Percentiles rank a stretch among this genome's conserved stretches.
These are phyloP conservation scores for Athripsodes cinereus DNA, from an alignment of 2,888 invertebrate genomes.

Conservation along the genomic window DNA sequence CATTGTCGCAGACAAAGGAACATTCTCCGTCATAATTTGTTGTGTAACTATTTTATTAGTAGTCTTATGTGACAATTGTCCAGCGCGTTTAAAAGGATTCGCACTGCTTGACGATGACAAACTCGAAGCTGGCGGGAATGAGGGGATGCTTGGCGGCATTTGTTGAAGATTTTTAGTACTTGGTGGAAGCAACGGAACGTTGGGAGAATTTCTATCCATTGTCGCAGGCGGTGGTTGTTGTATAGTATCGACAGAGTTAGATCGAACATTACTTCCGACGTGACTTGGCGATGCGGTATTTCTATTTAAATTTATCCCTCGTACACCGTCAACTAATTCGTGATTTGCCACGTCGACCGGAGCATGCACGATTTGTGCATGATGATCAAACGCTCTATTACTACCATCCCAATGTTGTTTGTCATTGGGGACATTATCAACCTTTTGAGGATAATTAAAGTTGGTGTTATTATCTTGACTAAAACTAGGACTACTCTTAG, in stretches of 20 bases:
- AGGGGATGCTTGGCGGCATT: slow-evolving; percentile 29
- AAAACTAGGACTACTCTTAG: slow-evolving; percentile 45
- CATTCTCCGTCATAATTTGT: slow-evolving; percentile 25
- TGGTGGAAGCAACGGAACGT: slow-evolving; percentile 11
- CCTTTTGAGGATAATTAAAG: slow-evolving; percentile 37
- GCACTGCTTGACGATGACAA: slow-evolving; percentile 32
- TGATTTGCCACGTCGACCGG: slow-evolving; percentile 29
- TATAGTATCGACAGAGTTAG: neutral
- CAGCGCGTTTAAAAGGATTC: slow-evolving; percentile 46
- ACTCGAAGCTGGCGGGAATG: slow-evolving; percentile 24
- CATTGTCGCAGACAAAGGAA: slow-evolving; percentile 17
- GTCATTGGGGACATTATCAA: slow-evolving; percentile 4
- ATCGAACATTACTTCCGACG: neutral
- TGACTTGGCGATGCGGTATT: slow-evolving; percentile 28
- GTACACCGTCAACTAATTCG: slow-evolving; percentile 38
- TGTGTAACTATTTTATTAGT: slow-evolving; percentile 32
- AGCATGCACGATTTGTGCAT: neutral
- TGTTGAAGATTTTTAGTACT: slow-evolving; percentile 30
- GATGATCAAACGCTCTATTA: slow-evolving; percentile 32
- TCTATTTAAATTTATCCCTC: slow-evolving; percentile 38
- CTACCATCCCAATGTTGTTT: slow-evolving; percentile 29
- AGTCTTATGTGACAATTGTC: slow-evolving; percentile 45
- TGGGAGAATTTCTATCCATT: neutral
- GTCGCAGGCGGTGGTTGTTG: slow-evolving; percentile 11
- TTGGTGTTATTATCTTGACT: slow-evolving; percentile 39